These are phyloP conservation scores for Tholera decimalis DNA, from an alignment of 2,888 invertebrate genomes.

Conservation along the genomic window DNA sequence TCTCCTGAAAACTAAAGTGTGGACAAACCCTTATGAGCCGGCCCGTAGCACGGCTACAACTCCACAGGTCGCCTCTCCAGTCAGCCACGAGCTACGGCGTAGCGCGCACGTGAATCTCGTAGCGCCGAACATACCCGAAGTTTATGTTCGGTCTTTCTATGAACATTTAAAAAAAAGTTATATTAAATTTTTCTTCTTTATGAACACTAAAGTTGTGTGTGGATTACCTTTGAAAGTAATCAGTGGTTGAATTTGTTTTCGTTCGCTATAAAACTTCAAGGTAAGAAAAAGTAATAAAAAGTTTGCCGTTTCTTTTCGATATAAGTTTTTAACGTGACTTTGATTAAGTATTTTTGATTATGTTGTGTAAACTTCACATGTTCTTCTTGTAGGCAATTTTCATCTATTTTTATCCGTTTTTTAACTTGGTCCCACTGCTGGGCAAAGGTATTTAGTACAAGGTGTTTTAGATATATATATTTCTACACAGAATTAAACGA, in stretches of 20 bases:
- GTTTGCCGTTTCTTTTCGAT: slow-evolving; percentile 33
- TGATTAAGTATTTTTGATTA: slow-evolving; percentile 16
- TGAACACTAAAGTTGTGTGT: slow-evolving; percentile 27
- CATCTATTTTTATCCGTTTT: no score
- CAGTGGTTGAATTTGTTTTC: slow-evolving; percentile 37
- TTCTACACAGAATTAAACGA: not conserved
- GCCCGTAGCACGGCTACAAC: slow-evolving; percentile 63
- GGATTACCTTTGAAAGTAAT: slow-evolving; percentile 36
- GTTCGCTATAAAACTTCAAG: slow-evolving; percentile 44
- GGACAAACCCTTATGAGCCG: slow-evolving; percentile 53
- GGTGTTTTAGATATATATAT: not conserved
- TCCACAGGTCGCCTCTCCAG: slow-evolving; percentile 79
- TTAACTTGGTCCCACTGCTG: no score
- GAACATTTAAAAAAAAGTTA: slow-evolving; percentile 23
- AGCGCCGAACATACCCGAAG: slow-evolving; percentile 47
- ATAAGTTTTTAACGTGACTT: slow-evolving; percentile 11
- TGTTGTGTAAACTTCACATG: not conserved
- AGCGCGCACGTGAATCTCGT: slow-evolving; percentile 70
- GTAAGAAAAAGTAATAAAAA: slow-evolving; percentile 57
- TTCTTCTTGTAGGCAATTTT: slow-evolving; percentile 7
- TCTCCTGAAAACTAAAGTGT: slow-evolving; percentile 26
- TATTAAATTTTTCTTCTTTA: slow-evolving; percentile 19
- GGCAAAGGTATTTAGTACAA: no score
- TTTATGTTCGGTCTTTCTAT: slow-evolving; percentile 42
- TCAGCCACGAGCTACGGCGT: slow-evolving; percentile 78